Evolutionary conservation across 2,797 vertebrate species (phyloP).

Genomic region (Esox lucius): DNA sequence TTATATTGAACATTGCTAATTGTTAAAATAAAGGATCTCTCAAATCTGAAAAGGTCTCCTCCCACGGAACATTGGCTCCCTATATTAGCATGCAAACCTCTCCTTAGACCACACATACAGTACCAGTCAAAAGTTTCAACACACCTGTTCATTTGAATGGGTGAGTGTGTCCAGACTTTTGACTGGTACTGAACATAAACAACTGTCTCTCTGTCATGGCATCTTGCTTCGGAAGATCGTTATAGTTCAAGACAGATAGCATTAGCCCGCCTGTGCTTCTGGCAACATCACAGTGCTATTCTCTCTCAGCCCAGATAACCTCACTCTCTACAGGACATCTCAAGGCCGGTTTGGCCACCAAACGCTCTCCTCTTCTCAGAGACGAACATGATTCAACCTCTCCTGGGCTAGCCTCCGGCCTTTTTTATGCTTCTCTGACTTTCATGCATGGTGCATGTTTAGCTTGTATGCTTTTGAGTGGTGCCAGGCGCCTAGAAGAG

Average conservation of each 20-base stretch:
- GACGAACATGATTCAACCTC: conserved; percentile 21
- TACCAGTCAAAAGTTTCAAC: no score
- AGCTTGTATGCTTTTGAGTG: conserved; percentile 26
- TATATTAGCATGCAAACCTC: no score
- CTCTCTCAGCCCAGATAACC: background rate
- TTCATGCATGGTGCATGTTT: conserved; percentile 4
- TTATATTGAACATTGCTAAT: no score
- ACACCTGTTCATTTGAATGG: no score
- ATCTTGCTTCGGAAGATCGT: conserved; percentile 15
- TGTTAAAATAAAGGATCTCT: no score
- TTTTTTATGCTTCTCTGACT: conserved; percentile 25
- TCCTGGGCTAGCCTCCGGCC: conserved; percentile 9
- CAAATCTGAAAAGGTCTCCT: no score
- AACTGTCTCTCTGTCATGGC: background rate
- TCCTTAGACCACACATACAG: no score
- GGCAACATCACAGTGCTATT: conserved; percentile 4
- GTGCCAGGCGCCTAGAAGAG: conserved; percentile 12
- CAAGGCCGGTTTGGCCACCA: background rate
- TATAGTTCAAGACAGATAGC: background rate
- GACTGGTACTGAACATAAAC: background rate
- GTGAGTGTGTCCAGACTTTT: no score
- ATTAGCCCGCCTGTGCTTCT: background rate
- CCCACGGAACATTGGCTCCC: no score
- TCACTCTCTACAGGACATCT: conserved; percentile 5
- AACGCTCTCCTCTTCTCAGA: conserved; percentile 13